Evolutionary conservation across 1,140 invertebrate species (phyloP), one percentile per base, ranked within the genome.

Genomic region (Eufriesea mexicana): DNA sequence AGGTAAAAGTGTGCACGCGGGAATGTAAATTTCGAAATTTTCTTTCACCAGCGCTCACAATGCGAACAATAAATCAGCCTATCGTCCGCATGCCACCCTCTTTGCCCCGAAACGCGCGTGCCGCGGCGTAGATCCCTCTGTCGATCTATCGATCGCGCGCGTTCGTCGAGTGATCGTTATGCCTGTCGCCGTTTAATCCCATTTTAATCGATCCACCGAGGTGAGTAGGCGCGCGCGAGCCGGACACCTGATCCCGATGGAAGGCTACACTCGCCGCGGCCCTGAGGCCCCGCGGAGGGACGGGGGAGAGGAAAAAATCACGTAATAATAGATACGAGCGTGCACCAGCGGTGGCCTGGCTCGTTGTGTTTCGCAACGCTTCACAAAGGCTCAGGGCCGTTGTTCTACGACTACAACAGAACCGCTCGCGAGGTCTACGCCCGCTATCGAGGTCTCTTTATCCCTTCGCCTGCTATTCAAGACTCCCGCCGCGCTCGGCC

Each of bases 381-480:
- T 86, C 68, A 78, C 82, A 88, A 84, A 90, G 82, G 76, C 79
- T 90, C 86, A 87, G 72, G 89, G 89, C 75, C 89, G 86, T 84
- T 84, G 59, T 90, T 89, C 84, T 86, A 80, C 28, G 80, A 35
- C 66, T 85, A 80, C 79, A 83, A 68, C 68, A 81, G 72, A 79
- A 83, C 83, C 71, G 73, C 62, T 76, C 61, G 77, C 76, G 84
- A 84, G 91, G 91, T 92, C 92, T 93, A 92, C 85, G 91, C 57
- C 91, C 92, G 90, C 90, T 87, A 90, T 92, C 85, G 88, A 88
- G 89, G 91, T 57, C 72, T 76, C 79, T 81, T 81, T 67, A 81
- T 81, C 71, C 79, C 79, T 81, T 81, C 72, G 72, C 72, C 51
- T n/a, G 68, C 57, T 80, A 73, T 66, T 82, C 70, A 42, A 78